Evolutionary conservation across 2,113 vertebrate species (phyloP).

Genomic region (Blennius ocellaris): DNA sequence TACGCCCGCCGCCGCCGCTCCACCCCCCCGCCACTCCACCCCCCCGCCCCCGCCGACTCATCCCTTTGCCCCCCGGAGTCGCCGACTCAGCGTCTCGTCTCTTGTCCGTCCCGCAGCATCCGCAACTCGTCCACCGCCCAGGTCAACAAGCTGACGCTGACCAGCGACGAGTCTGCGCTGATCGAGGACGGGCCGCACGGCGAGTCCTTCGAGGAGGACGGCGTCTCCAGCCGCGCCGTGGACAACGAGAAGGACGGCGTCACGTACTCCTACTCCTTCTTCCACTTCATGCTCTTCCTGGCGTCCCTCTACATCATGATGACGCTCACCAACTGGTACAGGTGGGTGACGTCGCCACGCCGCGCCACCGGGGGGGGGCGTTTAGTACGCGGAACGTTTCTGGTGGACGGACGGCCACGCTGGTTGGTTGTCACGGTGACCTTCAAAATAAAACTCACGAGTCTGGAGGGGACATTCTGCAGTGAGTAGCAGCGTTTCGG

Average conservation of each 20-base stretch:
- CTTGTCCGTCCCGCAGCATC: conserved; percentile 81
- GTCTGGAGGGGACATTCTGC: too few relatives aligned
- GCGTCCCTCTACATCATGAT: conserved; percentile 99
- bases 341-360: conserved; percentile 77
- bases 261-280: conserved; percentile 98
- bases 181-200: conserved; percentile 91
- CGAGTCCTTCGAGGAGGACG: conserved; percentile 86
- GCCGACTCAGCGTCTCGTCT: conserved; percentile 4
- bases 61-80: too few relatives aligned
- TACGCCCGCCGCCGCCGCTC: not conserved
- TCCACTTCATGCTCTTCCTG: conserved; percentile 99
- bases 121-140: conserved; percentile 95
- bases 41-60: too few relatives aligned
- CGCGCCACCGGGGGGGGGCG: too few relatives aligned
- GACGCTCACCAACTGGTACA: conserved; percentile 99
- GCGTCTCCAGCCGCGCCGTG: conserved; percentile 84
- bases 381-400: too few relatives aligned
- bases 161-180: conserved; percentile 94
- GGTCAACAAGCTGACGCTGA: conserved; percentile 95
- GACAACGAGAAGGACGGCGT: conserved; percentile 97
- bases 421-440: too few relatives aligned
- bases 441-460: too few relatives aligned
- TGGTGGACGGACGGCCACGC: too few relatives aligned
- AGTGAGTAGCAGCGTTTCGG: too few relatives aligned
- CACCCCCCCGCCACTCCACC: too few relatives aligned